These are phyloP conservation scores for Conus betulinus DNA, from an alignment of 1,140 invertebrate genomes.

Conservation along the genomic window DNA sequence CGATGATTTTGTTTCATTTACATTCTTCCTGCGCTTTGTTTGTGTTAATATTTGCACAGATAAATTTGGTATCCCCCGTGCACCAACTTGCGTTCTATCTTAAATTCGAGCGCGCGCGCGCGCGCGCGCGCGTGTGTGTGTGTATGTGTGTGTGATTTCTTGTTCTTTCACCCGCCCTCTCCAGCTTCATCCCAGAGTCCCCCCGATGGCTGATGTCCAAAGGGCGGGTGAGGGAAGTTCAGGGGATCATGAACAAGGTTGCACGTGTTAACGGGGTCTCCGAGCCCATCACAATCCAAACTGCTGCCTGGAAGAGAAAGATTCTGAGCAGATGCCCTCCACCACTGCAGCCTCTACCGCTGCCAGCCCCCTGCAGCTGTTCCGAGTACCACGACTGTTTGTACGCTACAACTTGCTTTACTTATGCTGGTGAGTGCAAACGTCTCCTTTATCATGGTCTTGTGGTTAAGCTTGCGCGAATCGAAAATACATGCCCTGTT, in stretches of 20 bases:
- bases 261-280: constrained; percentile 52
- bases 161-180: too few species aligned
- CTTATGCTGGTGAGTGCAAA: constrained; percentile 51
- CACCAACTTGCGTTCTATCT: too few species aligned
- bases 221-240: constrained; percentile 57
- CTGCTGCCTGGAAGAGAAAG: background rate
- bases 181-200: constrained; percentile 63
- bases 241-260: constrained; percentile 49
- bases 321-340: background rate
- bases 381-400: constrained; percentile 41
- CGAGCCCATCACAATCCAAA: background rate
- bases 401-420: constrained; percentile 49
- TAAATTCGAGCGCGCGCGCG: too few species aligned
- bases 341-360: background rate
- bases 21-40: too few species aligned
- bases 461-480: too few species aligned
- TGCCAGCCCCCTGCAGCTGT: constrained; percentile 41
- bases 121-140: too few species aligned
- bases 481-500: too few species aligned
- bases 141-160: too few species aligned
- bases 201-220: constrained; percentile 61
- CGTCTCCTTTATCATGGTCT: too few species aligned
- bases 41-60: too few species aligned
- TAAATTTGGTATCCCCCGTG: too few species aligned
- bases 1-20: too few species aligned